Conservation (phyloP, 2,888 invertebrate genomes). For the Meghimatium bilineatum region DNA sequence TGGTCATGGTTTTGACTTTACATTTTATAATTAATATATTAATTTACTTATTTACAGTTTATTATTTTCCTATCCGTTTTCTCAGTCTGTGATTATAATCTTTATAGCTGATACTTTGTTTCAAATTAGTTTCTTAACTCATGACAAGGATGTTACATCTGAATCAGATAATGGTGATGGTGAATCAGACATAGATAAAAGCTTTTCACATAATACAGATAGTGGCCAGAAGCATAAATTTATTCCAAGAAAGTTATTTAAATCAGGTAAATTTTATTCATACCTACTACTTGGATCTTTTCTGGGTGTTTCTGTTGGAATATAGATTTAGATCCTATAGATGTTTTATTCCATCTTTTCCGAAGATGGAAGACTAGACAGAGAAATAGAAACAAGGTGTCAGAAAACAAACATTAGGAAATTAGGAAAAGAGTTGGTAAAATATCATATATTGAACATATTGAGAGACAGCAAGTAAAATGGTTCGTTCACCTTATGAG, state of each 20-base stretch:
- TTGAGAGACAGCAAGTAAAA: too few relatives aligned
- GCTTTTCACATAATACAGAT: not conserved
- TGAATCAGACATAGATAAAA: not conserved
- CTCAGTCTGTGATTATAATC: not conserved
- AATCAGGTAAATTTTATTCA: slow-evolving; percentile 16
- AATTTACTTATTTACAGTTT: too few relatives aligned
- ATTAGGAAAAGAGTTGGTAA: too few relatives aligned
- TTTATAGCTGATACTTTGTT: not conserved
- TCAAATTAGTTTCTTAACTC: not conserved
- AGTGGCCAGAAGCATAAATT: not conserved
- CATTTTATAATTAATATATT: too few relatives aligned
- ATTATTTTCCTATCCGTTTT: too few relatives aligned
- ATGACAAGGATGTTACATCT: not conserved
- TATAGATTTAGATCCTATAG: not conserved
- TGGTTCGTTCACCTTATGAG: too few relatives aligned
- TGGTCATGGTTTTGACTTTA: too few relatives aligned
- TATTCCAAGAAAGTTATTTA: slow-evolving; percentile 25
- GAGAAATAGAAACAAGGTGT: too few relatives aligned
- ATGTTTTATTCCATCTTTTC: not conserved
- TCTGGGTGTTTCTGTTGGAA: not conserved
- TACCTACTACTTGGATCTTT: not conserved
- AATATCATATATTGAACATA: too few relatives aligned
- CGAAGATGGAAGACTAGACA: too few relatives aligned
- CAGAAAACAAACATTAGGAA: too few relatives aligned
- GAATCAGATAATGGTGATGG: not conserved